Conservation (phyloP, 2,797 vertebrate species). For the Caiman crocodilus region DNA sequence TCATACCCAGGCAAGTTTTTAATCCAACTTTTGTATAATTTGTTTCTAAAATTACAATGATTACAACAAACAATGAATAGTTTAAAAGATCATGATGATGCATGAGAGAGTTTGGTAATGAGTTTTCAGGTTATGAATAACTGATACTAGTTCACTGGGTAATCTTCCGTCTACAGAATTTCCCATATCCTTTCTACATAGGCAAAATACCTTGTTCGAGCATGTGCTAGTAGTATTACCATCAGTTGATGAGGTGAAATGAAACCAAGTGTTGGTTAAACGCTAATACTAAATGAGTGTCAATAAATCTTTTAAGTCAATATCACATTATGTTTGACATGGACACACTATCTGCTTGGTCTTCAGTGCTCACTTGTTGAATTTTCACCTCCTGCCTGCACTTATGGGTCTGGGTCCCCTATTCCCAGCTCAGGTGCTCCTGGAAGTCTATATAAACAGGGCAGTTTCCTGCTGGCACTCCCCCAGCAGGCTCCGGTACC, state of each 20-base stretch:
- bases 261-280: background rate
- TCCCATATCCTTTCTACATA: background rate
- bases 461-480: no score
- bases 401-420: no score
- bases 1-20: background rate
- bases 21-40: no score
- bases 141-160: background rate
- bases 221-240: background rate
- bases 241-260: background rate
- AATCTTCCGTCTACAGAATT: background rate
- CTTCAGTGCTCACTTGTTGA: background rate
- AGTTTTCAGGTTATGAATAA: no score
- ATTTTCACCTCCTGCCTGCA: background rate
- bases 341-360: background rate
- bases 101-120: no score
- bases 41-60: no score
- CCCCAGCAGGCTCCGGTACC: no score
- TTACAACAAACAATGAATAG: no score
- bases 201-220: background rate
- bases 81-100: no score
- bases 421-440: background rate
- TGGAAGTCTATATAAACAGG: no score
- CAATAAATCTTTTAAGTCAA: background rate
- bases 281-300: background rate
- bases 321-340: background rate